Evolutionary conservation across 2,113 vertebrate species (phyloP).

Genomic region (Anthoscopus minutus): DNA sequence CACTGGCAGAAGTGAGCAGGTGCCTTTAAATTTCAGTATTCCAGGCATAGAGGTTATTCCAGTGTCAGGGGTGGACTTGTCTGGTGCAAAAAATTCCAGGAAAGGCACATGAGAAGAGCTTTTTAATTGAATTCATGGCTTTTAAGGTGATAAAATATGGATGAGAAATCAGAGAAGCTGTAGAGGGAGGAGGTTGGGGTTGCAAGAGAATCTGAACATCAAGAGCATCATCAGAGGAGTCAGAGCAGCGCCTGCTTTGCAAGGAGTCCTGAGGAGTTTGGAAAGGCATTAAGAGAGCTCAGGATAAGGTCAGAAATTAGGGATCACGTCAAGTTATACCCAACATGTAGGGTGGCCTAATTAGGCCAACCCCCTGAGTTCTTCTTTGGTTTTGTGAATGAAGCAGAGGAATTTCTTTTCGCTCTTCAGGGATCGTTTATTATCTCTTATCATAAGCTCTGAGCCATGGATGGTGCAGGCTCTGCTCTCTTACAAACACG

Average conservation of each 20-base stretch:
- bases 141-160: neutral
- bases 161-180: neutral
- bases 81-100: neutral
- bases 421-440: no score
- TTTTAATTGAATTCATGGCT: neutral
- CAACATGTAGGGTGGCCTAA: no score
- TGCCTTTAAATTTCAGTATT: neutral
- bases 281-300: neutral
- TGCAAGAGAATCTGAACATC: neutral
- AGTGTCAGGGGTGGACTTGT: neutral
- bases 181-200: neutral
- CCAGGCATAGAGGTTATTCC: neutral
- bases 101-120: neutral
- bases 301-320: neutral
- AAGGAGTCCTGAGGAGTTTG: neutral
- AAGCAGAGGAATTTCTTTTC: no score
- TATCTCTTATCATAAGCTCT: no score
- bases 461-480: no score
- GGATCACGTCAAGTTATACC: no score
- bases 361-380: no score
- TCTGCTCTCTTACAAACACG: no score
- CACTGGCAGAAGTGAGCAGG: neutral
- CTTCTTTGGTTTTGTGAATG: no score
- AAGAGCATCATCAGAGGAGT: neutral
- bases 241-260: neutral